Conservation (phyloP, 2,797 vertebrate species). For the Lacerta bilineata region DNA sequence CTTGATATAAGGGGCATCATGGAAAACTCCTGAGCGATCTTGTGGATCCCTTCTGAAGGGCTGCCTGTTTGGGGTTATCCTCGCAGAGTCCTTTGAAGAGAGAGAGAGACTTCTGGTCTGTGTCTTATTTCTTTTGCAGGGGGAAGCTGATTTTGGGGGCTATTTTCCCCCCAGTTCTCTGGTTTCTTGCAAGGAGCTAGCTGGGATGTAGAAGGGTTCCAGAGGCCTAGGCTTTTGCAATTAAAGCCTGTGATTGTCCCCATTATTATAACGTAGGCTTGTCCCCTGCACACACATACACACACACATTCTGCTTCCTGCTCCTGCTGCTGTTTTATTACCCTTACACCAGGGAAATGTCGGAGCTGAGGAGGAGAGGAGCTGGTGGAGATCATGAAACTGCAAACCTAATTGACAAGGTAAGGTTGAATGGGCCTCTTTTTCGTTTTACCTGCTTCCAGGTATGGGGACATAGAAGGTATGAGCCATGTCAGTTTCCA, state of each 20-base stretch:
- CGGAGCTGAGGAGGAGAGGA: conserved; percentile 71
- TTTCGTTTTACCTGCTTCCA: not conserved
- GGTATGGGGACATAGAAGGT: not conserved
- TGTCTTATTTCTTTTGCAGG: not conserved
- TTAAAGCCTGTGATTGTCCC: not conserved
- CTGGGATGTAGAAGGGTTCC: not conserved
- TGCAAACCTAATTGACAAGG: conserved; percentile 77
- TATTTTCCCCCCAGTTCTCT: not conserved
- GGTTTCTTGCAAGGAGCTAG: not conserved
- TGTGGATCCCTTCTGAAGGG: not conserved
- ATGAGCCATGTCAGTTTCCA: not conserved
- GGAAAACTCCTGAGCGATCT: not conserved
- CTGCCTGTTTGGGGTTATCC: not conserved
- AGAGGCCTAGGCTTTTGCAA: conserved; percentile 17
- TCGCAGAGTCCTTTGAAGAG: not conserved
- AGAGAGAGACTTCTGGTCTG: not conserved
- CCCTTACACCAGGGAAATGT: conserved; percentile 60
- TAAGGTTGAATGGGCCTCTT: conserved; percentile 51
- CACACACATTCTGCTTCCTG: conserved; percentile 6
- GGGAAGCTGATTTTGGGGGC: not conserved
- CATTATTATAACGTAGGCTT: not conserved
- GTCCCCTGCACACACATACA: not conserved
- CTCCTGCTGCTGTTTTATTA: conserved; percentile 41
- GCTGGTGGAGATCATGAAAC: conserved; percentile 73
- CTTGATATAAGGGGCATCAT: not conserved